These are phyloP conservation scores for Pasiphila rectangulata DNA, from an alignment of 2,888 invertebrate genomes.

Conservation along the genomic window DNA sequence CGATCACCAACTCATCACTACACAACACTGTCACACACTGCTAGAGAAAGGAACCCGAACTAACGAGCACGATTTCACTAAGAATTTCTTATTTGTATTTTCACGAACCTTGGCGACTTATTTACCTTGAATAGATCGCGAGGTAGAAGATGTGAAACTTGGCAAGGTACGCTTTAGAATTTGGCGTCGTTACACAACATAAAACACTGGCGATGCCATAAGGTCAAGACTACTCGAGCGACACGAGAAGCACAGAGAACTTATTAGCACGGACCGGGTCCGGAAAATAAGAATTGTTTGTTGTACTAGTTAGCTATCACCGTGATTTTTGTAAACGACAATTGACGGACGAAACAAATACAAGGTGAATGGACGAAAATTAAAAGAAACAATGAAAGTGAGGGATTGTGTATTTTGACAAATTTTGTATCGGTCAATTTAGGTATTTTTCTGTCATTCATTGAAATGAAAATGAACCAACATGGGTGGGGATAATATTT, in stretches of 20 bases:
- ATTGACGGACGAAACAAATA: constrained; percentile 50
- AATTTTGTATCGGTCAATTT: constrained; percentile 54
- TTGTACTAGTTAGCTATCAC: constrained; percentile 28
- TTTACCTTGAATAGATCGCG: constrained; percentile 42
- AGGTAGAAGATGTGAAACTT: constrained; percentile 54
- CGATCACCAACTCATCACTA: constrained; percentile 19
- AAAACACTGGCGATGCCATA: constrained; percentile 63
- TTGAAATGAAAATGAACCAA: neutral
- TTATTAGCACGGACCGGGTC: constrained; percentile 27
- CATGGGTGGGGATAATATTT: neutral
- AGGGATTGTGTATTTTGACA: constrained; percentile 74
- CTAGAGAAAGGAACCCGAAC: constrained; percentile 27
- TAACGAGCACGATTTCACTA: constrained; percentile 34
- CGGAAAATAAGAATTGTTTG: no score
- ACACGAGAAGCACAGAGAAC: constrained; percentile 39
- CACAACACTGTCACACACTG: constrained; percentile 1
- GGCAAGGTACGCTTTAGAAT: constrained; percentile 59
- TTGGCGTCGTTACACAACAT: constrained; percentile 78
- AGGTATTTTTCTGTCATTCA: constrained; percentile 4
- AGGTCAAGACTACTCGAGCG: constrained; percentile 69
- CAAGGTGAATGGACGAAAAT: constrained; percentile 54
- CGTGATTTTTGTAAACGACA: constrained; percentile 34
- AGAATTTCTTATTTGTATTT: constrained; percentile 38
- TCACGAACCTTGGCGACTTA: constrained; percentile 28
- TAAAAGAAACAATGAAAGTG: constrained; percentile 65